phyloP scores from a whole-genome alignment of 2,888 invertebrate genomes.

The Luffia ferchaultella region DNA sequence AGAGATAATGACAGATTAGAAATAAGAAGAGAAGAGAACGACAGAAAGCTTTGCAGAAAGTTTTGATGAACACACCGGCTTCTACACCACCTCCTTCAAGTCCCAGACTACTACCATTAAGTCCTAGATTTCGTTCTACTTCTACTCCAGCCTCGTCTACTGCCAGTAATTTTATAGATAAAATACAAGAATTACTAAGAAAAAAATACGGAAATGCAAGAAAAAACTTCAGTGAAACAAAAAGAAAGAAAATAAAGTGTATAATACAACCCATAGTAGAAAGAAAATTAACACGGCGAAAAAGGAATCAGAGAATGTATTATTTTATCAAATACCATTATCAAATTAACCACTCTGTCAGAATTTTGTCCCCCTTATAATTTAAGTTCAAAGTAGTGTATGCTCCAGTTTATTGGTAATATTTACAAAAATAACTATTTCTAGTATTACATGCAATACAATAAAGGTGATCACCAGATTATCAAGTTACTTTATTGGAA shows the following conservation, averaged over 20 bases:
- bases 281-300: no score
- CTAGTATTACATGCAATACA: not conserved
- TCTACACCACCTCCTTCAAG: slow-evolving; percentile 9
- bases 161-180: slow-evolving; percentile 3
- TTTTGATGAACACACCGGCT: slow-evolving; percentile 7
- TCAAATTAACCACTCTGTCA: not conserved
- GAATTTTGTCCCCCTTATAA: not conserved
- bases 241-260: no score
- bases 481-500: not conserved
- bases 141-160: slow-evolving; percentile 7
- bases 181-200: slow-evolving; percentile 3
- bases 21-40: no score
- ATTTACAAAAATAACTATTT: not conserved
- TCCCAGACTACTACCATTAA: slow-evolving; percentile 4
- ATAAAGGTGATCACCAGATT: not conserved
- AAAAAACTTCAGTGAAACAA: no score
- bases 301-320: no score
- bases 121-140: slow-evolving; percentile 8
- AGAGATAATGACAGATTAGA: no score
- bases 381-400: not conserved
- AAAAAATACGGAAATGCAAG: no score
- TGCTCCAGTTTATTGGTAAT: not conserved
- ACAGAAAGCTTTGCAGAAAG: slow-evolving; percentile 3
- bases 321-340: no score
- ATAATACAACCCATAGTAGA: no score